Evolutionary conservation across 2,888 invertebrate species (phyloP).

Genomic region (Tromatobia lineatoria): DNA sequence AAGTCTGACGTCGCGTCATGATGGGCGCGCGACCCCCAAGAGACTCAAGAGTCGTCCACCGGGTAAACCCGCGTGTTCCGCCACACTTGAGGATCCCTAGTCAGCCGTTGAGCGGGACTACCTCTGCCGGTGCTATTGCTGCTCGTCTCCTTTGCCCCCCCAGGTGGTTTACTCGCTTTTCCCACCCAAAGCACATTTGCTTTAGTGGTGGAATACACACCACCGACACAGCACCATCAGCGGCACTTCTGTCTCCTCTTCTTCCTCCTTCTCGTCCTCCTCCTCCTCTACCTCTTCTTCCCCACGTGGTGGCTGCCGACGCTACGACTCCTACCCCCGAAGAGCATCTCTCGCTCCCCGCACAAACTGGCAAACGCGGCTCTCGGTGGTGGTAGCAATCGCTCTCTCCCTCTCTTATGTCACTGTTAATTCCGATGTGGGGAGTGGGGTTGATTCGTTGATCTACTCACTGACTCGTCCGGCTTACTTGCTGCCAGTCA

Average conservation of each 20-base stretch:
- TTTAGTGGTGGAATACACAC: constrained; percentile 66
- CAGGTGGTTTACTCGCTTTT: constrained; percentile 76
- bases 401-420: constrained; percentile 44
- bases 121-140: constrained; percentile 68
- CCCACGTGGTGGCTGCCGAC: constrained; percentile 63
- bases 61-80: constrained; percentile 49
- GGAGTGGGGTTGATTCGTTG: constrained; percentile 63
- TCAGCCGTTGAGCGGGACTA: constrained; percentile 69
- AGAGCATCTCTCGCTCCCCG: constrained; percentile 53
- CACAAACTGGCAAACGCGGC: neutral
- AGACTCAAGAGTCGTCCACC: constrained; percentile 25
- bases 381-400: constrained; percentile 64
- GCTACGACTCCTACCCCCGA: constrained; percentile 62
- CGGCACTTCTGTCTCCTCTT: constrained; percentile 34
- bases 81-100: constrained; percentile 67
- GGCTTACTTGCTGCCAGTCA: neutral
- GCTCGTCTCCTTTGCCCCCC: constrained; percentile 75
- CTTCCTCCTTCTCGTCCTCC: constrained; percentile 60
- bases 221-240: constrained; percentile 57
- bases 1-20: neutral
- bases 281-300: constrained; percentile 59
- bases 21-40: constrained; percentile 45
- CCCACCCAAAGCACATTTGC: constrained; percentile 67
- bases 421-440: constrained; percentile 44
- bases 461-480: constrained; percentile 42